Percentiles rank a stretch among this genome's conserved stretches.
phyloP scores from a whole-genome alignment of 2,797 vertebrate species.

The Catharus ustulatus region DNA sequence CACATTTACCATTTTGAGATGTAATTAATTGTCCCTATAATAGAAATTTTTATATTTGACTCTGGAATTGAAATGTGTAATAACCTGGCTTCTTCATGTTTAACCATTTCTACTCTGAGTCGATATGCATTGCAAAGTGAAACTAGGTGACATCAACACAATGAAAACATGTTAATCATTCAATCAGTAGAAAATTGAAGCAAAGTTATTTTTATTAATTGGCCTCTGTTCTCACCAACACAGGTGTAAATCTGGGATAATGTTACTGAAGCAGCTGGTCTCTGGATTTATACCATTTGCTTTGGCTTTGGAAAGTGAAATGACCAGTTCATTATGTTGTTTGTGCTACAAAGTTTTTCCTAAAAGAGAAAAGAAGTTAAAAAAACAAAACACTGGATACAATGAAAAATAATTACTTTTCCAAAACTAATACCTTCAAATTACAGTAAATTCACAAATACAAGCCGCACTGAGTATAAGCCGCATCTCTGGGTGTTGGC shows the following conservation, averaged over 20 bases:
- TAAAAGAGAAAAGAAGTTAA: neutral
- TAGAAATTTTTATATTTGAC: constrained; percentile 99
- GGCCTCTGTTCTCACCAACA: neutral
- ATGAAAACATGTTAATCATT: constrained; percentile 44
- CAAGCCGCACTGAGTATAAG: no score
- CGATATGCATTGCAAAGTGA: constrained; percentile 43
- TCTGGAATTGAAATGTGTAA: constrained; percentile 98
- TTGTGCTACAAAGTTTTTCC: neutral
- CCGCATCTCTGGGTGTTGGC: no score
- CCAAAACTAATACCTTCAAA: neutral
- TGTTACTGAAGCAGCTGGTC: neutral
- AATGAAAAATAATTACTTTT: neutral
- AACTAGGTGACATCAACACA: neutral
- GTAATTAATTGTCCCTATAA: constrained; percentile 99
- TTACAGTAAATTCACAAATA: no score
- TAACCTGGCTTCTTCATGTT: constrained; percentile 96
- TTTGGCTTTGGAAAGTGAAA: neutral
- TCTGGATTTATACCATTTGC: neutral
- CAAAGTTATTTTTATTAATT: constrained; percentile 36
- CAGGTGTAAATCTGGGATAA: neutral
- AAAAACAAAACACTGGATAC: neutral
- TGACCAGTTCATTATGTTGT: neutral
- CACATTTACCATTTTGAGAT: constrained; percentile 99
- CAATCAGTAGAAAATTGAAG: constrained; percentile 36
- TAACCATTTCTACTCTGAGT: constrained; percentile 87